Evolutionary conservation across 2,797 vertebrate species (phyloP).

Genomic region (Falco cherrug): DNA sequence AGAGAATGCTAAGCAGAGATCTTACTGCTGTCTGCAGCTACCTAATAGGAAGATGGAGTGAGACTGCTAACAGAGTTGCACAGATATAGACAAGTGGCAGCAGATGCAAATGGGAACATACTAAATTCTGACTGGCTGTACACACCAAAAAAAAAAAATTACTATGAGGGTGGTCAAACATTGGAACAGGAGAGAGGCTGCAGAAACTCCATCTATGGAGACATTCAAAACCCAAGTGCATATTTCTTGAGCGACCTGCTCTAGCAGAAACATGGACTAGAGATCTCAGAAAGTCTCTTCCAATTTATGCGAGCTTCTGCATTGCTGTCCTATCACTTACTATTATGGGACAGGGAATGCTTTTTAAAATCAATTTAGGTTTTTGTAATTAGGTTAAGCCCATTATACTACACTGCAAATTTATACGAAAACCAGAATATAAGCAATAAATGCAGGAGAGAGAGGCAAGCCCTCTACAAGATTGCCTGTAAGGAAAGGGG

Average conservation of each 20-base stretch:
- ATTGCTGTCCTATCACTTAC: not conserved
- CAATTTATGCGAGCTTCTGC: not conserved
- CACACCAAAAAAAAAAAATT: not conserved
- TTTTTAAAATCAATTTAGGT: not conserved
- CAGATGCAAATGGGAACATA: not conserved
- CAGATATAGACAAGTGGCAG: not conserved
- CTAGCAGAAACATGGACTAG: not conserved
- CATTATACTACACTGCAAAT: not conserved
- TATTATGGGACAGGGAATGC: not conserved
- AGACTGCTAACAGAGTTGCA: not conserved
- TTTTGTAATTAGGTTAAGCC: not conserved
- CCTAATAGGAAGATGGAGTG: not conserved
- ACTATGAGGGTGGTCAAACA: not conserved
- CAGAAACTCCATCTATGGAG: not conserved
- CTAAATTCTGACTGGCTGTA: not conserved
- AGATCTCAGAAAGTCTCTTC: not conserved
- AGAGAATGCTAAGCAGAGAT: not conserved
- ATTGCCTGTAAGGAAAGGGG: not conserved
- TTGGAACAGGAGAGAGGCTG: fast-evolving
- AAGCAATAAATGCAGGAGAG: not conserved
- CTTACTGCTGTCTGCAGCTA: not conserved
- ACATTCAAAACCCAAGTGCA: not conserved
- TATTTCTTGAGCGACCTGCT: not conserved
- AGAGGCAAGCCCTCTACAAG: not conserved
- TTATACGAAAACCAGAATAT: not conserved